These are phyloP conservation scores for Progne subis DNA, from an alignment of 2,113 vertebrate species.

Conservation along the genomic window DNA sequence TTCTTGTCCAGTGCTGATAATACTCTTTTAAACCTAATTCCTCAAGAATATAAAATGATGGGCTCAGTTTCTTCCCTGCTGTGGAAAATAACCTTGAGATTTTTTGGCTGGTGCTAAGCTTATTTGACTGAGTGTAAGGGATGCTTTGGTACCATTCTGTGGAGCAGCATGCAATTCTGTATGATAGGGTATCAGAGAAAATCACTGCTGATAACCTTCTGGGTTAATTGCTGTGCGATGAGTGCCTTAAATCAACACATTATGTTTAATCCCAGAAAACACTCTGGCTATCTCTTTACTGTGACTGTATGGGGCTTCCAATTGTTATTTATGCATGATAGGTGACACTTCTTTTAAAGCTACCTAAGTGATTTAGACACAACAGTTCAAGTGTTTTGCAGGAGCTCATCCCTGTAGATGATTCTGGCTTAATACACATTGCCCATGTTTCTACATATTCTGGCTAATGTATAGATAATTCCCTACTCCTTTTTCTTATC, in stretches of 20 bases:
- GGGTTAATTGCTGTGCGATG: not conserved
- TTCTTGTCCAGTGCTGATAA: not conserved
- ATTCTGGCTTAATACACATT: not conserved
- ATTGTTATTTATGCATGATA: not conserved
- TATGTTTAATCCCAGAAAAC: not conserved
- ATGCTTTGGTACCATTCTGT: not conserved
- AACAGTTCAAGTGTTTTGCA: not conserved
- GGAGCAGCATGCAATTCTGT: not conserved
- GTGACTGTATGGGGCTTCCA: not conserved
- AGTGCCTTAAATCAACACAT: not conserved
- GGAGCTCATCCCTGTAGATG: not conserved
- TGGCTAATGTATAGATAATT: not conserved
- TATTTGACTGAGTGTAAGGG: not conserved
- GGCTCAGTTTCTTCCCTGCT: not conserved
- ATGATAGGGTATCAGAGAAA: not conserved
- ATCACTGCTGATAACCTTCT: not conserved
- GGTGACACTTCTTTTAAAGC: not conserved
- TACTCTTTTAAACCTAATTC: not conserved
- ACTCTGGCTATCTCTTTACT: not conserved
- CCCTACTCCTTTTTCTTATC: not conserved
- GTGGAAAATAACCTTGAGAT: not conserved
- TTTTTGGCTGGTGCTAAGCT: not conserved
- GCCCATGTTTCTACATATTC: not conserved
- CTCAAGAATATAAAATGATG: not conserved
- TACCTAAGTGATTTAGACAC: not conserved